Conservation (phyloP, 2,888 invertebrate species). For the Metopia argyrocephala region DNA sequence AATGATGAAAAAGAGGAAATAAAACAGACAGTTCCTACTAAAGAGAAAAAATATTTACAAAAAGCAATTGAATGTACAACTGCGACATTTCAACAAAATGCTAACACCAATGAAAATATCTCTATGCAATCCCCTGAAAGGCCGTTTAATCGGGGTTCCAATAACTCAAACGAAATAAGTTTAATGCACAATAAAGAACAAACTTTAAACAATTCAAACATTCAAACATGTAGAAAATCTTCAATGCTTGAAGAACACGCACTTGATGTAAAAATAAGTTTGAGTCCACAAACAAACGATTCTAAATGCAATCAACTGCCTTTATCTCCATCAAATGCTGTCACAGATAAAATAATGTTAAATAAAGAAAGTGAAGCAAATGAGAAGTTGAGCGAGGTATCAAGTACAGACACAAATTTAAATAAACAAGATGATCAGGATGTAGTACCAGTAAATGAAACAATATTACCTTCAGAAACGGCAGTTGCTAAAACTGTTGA, state of each 20-base stretch:
- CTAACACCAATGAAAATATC: conserved; percentile 45
- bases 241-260: conserved; percentile 72
- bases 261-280: conserved; percentile 62
- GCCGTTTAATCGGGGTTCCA: conserved; percentile 65
- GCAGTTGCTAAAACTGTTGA: background rate
- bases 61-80: conserved; percentile 68
- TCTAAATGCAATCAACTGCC: conserved; percentile 58
- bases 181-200: conserved; percentile 48
- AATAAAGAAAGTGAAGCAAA: conserved; percentile 29
- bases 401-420: background rate
- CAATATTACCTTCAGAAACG: background rate
- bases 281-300: conserved; percentile 17
- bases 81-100: conserved; percentile 48
- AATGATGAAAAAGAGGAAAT: conserved; percentile 61
- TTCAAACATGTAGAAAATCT: conserved; percentile 68
- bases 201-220: conserved; percentile 37
- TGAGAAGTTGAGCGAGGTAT: conserved; percentile 17
- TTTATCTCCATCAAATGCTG: conserved; percentile 53
- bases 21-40: conserved; percentile 42
- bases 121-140: conserved; percentile 68
- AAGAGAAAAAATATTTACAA: conserved; percentile 70
- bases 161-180: conserved; percentile 61
- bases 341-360: background rate
- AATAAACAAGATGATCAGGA: background rate
- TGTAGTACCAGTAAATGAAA: background rate